A percentile compares a stretch with the other conserved stretches of the same genome.
Conservation (phyloP, 2,113 vertebrate species). For the Pleuronectes platessa region DNA sequence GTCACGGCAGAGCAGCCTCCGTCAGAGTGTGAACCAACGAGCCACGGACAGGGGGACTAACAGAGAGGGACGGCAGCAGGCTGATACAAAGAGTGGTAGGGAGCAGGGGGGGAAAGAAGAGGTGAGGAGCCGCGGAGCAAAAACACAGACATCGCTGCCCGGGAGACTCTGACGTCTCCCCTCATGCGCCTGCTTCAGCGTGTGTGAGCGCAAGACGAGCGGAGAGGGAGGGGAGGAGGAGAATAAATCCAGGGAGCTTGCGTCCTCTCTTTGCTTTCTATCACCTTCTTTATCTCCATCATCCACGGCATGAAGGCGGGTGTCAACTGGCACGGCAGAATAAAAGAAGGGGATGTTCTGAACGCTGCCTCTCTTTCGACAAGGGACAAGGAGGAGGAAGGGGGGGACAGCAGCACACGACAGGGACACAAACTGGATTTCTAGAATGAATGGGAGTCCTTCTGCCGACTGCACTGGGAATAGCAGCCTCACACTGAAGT, state of each 20-base stretch:
- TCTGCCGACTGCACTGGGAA: slow-evolving; percentile 84
- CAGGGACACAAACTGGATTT: slow-evolving; percentile 70
- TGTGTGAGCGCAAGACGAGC: slow-evolving; percentile 51
- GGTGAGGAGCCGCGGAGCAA: slow-evolving; percentile 56
- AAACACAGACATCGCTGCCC: slow-evolving; percentile 57
- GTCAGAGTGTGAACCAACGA: slow-evolving; percentile 44
- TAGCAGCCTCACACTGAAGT: slow-evolving; percentile 79
- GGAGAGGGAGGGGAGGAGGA: slow-evolving; percentile 44
- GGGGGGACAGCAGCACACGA: slow-evolving; percentile 62
- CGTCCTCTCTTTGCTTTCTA: slow-evolving; percentile 46
- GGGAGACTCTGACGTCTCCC: slow-evolving; percentile 63
- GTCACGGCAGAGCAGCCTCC: slow-evolving; percentile 62
- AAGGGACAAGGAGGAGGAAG: slow-evolving; percentile 73
- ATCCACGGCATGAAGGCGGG: slow-evolving; percentile 63
- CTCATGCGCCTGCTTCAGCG: slow-evolving; percentile 41
- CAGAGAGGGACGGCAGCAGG: background rate
- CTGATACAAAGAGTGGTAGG: slow-evolving; percentile 10
- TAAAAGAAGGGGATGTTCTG: slow-evolving; percentile 79
- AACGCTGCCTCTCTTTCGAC: slow-evolving; percentile 68
- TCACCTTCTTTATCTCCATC: slow-evolving; percentile 44
- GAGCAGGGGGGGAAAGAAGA: slow-evolving; percentile 29
- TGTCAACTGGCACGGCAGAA: slow-evolving; percentile 68
- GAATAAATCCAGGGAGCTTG: slow-evolving; percentile 60
- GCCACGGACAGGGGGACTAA: slow-evolving; percentile 29
- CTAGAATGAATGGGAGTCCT: slow-evolving; percentile 83